phyloP scores from a whole-genome alignment of 2,113 vertebrate species.

The Aptenodytes forsteri region DNA sequence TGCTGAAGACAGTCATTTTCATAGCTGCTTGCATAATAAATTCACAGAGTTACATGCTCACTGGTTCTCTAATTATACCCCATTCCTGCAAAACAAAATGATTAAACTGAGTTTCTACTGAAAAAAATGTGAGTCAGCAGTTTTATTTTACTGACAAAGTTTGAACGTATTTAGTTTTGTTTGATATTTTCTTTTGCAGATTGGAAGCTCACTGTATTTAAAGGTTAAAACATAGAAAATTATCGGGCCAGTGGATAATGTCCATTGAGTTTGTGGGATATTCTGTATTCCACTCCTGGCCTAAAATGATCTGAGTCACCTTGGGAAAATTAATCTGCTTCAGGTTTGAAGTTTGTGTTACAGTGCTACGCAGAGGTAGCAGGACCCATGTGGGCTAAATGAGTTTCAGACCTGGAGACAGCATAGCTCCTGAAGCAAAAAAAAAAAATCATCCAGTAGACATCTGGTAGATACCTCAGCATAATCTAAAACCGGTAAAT shows the following conservation, averaged over 20 bases:
- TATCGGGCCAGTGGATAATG: not conserved
- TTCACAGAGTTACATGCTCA: slow-evolving; percentile 60
- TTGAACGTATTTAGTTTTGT: not conserved
- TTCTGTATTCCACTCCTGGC: not conserved
- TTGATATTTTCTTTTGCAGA: not conserved
- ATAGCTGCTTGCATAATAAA: slow-evolving; percentile 63
- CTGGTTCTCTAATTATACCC: slow-evolving; percentile 60
- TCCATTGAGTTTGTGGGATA: not conserved
- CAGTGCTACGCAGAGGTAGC: not conserved
- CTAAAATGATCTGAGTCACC: not conserved
- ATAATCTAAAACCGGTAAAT: not conserved
- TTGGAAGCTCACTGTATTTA: not conserved
- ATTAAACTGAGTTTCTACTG: slow-evolving; percentile 21
- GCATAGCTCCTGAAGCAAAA: not conserved
- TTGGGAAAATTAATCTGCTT: not conserved
- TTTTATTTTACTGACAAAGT: slow-evolving; percentile 14
- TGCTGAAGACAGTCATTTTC: slow-evolving; percentile 69
- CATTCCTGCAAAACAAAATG: slow-evolving; percentile 51
- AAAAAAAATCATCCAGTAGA: not conserved
- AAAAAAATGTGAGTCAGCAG: slow-evolving; percentile 25
- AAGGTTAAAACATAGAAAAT: not conserved
- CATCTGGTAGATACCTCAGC: not conserved
- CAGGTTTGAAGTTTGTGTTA: not conserved
- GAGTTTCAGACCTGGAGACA: not conserved
- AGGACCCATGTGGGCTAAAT: not conserved